Percentiles rank a stretch among this genome's conserved stretches.
These are phyloP conservation scores for Ochlodes sylvanus DNA, from an alignment of 2,888 invertebrate genomes.

Conservation along the genomic window DNA sequence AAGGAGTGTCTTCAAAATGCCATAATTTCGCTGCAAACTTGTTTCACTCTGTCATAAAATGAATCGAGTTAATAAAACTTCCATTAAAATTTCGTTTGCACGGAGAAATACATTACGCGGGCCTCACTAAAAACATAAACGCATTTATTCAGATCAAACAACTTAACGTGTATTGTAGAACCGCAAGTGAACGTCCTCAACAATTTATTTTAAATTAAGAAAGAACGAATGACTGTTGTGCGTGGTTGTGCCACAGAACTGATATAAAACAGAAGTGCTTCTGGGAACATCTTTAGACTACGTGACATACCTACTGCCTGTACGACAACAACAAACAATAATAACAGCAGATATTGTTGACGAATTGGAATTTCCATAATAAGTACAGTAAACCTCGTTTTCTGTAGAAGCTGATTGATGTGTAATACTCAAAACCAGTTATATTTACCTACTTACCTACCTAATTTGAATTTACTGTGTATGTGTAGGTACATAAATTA, in stretches of 20 bases:
- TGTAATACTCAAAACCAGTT: too few species aligned
- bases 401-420: too few species aligned
- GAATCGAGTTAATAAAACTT: conserved; percentile 1
- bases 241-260: conserved; percentile 3
- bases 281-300: too few species aligned
- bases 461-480: too few species aligned
- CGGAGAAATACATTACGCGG: neutral
- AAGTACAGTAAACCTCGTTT: too few species aligned
- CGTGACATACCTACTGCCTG: too few species aligned
- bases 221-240: conserved; percentile 46
- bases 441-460: too few species aligned
- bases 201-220: conserved; percentile 75
- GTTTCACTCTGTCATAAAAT: conserved; percentile 4
- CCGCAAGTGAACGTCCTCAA: conserved; percentile 51
- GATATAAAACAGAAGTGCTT: conserved; percentile 43
- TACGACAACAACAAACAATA: too few species aligned
- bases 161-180: conserved; percentile 55
- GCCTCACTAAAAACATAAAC: neutral
- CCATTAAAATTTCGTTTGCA: conserved; percentile 7
- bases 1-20: neutral
- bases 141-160: conserved; percentile 41
- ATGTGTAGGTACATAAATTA: too few species aligned
- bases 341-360: too few species aligned
- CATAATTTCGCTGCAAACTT: neutral
- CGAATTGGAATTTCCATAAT: too few species aligned